Base-by-base conservation (phyloP, 2,888 invertebrate species). In the Macaria liturata region DNA sequence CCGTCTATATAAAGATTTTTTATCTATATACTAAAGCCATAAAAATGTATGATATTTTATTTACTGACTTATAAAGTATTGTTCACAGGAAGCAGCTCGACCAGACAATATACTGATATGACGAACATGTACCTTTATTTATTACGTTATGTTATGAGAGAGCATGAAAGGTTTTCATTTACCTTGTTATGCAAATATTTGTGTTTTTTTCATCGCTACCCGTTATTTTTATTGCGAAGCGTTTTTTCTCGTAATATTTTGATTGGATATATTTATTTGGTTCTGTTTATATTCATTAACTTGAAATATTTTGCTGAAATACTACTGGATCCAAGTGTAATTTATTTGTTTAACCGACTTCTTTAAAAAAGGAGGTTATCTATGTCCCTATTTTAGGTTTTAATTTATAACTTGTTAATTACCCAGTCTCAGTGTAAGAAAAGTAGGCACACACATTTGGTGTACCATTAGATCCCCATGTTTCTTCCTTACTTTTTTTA, bases 61-160 rank as follows among this genome's bases (percentile, higher is more conserved):
- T 5, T 43, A 54, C 58, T 58, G 53, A 31, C 31, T 49, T 9
- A 42, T 39, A 40, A 42, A 42, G 1, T n/a, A 7, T 32, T 34
- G n/a, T 4, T 9, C 9, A 32, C 51, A 20, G 45, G n/a, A 50
- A 54, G 40, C 51, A 62, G 70, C 57, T 54, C 62, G 62, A 63
- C 62, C 65, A 68, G 69, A 70, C 72, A 69, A 72, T 72, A 69
- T 72, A 70, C 70, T 65, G 71, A 72, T 72, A 68, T 70, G 74
- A 75, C 62, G 68, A 61, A 58, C 54, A 68, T 64, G 65, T 63
- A 57, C 59, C 62, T 66, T 69, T 68, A 69, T 69, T 71, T 68
- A 67, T 68, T 61, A 55, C 54, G 59, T 66, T 63, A 66, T 51
- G 54, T 55, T 57, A 61, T 55, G 57, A 57, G 55, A 57, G 57